Conservation (phyloP, 53 echinoderm and acorn worm species). For the Glandiceps talaboti region DNA sequence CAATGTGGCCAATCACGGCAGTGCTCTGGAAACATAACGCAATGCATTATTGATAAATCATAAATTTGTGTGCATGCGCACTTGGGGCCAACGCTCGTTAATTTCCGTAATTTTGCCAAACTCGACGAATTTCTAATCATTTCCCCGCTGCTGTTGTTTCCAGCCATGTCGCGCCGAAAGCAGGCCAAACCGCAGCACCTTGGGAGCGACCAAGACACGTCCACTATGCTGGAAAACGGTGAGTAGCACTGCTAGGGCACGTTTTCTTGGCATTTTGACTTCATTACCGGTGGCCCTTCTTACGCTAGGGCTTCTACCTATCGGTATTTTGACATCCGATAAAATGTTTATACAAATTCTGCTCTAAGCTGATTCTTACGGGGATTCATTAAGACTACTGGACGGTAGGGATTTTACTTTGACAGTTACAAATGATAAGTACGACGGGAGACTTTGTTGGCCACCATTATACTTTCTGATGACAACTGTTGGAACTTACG, state of each 20-base stretch:
- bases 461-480: not conserved
- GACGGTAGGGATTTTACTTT: not conserved
- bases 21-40: not conserved
- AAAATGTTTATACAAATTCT: not conserved
- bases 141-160: conserved; percentile 13
- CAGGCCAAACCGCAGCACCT: conserved; percentile 91
- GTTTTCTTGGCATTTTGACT: not conserved
- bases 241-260: conserved; percentile 12
- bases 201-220: conserved; percentile 61
- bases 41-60: conserved; percentile 87
- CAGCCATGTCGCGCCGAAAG: conserved; percentile 79
- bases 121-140: conserved; percentile 6
- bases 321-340: not conserved
- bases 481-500: not conserved
- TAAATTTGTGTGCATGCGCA: conserved; percentile 93
- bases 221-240: conserved; percentile 63
- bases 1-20: conserved; percentile 35
- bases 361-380: not conserved
- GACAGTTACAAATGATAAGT: not conserved
- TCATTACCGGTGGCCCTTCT: not conserved
- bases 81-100: conserved; percentile 60
- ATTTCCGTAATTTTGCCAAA: conserved; percentile 12
- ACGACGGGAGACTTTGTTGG: not conserved
- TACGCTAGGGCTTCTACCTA: not conserved
- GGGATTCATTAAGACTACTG: not conserved